phyloP scores from a whole-genome alignment of 2,797 vertebrate genomes.

The Setipinna tenuifilis region DNA sequence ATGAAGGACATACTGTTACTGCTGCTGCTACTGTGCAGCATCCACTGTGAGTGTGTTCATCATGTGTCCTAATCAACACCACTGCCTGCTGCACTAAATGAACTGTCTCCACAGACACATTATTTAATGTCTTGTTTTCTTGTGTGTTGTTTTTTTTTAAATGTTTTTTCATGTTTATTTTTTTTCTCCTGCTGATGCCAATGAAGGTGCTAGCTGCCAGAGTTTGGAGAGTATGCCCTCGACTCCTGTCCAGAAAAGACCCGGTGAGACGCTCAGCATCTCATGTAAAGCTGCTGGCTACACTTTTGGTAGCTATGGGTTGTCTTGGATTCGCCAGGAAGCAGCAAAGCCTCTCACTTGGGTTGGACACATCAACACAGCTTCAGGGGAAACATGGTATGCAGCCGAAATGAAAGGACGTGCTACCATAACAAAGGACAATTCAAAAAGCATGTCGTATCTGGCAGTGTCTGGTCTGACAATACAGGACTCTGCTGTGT shows the following conservation, averaged over 20 bases:
- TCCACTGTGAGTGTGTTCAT: neutral
- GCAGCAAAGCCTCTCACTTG: conserved; percentile 40
- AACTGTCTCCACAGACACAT: no score
- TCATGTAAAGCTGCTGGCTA: conserved; percentile 33
- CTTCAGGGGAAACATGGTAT: conserved; percentile 17
- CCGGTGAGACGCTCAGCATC: conserved; percentile 40
- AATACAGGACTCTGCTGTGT: conserved; percentile 36
- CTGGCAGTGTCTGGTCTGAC: conserved; percentile 39
- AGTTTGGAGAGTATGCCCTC: conserved; percentile 32
- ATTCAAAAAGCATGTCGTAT: conserved; percentile 28
- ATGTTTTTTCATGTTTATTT: neutral
- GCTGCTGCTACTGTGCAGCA: no score
- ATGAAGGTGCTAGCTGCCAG: neutral
- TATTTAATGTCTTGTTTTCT: neutral
- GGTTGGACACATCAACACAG: conserved; percentile 34
- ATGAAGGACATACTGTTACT: neutral
- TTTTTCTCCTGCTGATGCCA: neutral
- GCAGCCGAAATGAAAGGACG: conserved; percentile 27
- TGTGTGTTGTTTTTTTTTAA: neutral
- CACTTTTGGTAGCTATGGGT: conserved; percentile 19
- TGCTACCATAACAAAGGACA: conserved; percentile 39
- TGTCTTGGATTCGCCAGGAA: conserved; percentile 34
- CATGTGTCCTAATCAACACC: no score
- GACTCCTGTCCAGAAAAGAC: conserved; percentile 28
- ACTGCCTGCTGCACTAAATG: no score